These are phyloP conservation scores for Dolichoris vasculosae DNA, from an alignment of 1,140 invertebrate species.

Conservation along the genomic window DNA sequence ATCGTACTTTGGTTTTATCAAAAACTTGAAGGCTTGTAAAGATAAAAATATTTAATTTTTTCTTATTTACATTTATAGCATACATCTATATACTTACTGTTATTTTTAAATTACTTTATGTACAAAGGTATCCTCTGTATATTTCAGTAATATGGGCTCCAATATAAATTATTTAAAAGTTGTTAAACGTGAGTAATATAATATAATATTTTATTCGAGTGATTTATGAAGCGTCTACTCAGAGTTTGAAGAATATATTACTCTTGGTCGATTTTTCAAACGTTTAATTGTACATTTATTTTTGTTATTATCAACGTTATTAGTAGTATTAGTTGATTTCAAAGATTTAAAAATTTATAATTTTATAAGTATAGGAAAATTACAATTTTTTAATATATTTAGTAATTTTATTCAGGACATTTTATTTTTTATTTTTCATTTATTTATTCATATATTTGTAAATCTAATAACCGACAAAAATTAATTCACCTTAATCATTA, in stretches of 20 bases:
- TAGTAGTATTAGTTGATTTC: too few relatives aligned
- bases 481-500: background rate
- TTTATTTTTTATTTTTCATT: background rate
- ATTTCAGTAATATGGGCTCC: background rate
- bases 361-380: too few relatives aligned
- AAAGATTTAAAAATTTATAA: too few relatives aligned
- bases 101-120: background rate
- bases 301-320: too few relatives aligned
- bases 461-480: too few relatives aligned
- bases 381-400: too few relatives aligned
- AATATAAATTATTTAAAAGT: background rate
- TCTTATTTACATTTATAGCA: background rate
- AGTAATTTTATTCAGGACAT: too few relatives aligned
- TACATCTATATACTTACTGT: background rate
- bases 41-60: background rate
- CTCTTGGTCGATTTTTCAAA: too few relatives aligned
- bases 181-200: background rate
- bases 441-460: too few relatives aligned
- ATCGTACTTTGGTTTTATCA: background rate
- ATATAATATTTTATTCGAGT: background rate
- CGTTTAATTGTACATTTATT: background rate
- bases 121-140: background rate
- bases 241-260: background rate
- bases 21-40: background rate
- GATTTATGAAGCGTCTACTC: background rate